A percentile compares a stretch with the other conserved stretches of the same genome.
Evolutionary conservation across 2,888 invertebrate species (phyloP).

Genomic region (Eupithecia subfuscata): DNA sequence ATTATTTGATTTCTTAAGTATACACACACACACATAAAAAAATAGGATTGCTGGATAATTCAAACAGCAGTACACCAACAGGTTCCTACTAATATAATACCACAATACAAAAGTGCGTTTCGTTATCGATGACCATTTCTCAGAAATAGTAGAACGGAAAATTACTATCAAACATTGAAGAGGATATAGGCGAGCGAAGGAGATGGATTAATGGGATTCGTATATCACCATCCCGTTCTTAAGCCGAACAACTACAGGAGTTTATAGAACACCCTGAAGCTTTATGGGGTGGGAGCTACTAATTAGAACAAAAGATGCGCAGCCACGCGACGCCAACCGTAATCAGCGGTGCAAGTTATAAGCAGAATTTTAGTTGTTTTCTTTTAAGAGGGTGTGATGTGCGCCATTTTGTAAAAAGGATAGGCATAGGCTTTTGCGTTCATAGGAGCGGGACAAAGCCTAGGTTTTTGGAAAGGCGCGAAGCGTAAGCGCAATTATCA

Average conservation of each 20-base stretch:
- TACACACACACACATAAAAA: neutral
- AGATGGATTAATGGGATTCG: constrained; percentile 44
- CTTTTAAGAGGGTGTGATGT: no score
- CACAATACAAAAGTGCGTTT: neutral
- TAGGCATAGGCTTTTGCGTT: no score
- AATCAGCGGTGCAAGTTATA: constrained; percentile 60
- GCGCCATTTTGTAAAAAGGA: no score
- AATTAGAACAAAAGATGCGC: constrained; percentile 81
- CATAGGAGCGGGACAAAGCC: no score
- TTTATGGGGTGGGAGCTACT: constrained; percentile 71
- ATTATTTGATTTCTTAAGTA: no score
- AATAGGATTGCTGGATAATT: neutral
- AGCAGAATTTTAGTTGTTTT: constrained; percentile 35
- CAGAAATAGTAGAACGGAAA: constrained; percentile 45
- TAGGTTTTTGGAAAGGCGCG: no score
- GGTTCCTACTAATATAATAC: neutral
- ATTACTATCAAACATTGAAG: constrained; percentile 58
- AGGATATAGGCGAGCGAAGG: constrained; percentile 47
- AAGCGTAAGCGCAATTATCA: no score
- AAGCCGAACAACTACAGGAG: constrained; percentile 62
- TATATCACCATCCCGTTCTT: constrained; percentile 50
- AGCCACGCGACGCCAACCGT: constrained; percentile 73
- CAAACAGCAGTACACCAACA: neutral
- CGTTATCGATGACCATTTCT: constrained; percentile 16
- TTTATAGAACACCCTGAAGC: constrained; percentile 61